Conservation (phyloP, 2,888 invertebrate genomes). For the Dynastes tityus region DNA sequence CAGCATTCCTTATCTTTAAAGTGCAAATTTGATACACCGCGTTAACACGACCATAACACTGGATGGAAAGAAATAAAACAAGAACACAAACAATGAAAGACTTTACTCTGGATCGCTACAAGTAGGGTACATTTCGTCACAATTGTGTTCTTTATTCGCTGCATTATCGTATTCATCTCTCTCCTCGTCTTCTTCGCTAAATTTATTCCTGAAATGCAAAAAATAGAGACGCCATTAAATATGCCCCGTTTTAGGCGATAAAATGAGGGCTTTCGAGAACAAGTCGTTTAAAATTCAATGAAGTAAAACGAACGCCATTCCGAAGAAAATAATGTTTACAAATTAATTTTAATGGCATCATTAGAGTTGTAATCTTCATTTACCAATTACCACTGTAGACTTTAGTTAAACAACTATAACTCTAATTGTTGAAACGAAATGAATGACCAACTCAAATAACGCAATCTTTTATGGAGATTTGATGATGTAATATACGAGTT, state of each 20-base stretch:
- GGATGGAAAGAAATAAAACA: background rate
- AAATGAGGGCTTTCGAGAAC: background rate
- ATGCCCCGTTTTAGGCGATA: background rate
- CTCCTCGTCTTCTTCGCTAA: constrained; percentile 53
- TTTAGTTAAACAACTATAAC: no score
- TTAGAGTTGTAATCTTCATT: background rate
- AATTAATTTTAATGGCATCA: constrained; percentile 5
- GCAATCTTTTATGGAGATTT: no score
- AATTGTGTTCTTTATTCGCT: constrained; percentile 67
- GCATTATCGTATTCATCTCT: constrained; percentile 71
- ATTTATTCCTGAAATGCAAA: constrained; percentile 41
- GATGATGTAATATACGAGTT: no score
- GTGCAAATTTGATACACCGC: background rate
- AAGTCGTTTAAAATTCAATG: constrained; percentile 7
- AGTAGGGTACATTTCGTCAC: constrained; percentile 69
- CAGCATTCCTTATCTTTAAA: no score
- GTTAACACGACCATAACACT: background rate
- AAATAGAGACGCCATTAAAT: constrained; percentile 2
- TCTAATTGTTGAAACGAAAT: no score
- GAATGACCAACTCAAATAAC: no score
- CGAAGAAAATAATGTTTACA: background rate
- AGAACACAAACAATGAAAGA: background rate
- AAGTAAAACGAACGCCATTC: background rate
- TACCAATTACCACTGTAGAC: no score
- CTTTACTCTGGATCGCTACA: constrained; percentile 63